phyloP scores from a whole-genome alignment of 2,888 invertebrate species.

The Ennomos erosarius region DNA sequence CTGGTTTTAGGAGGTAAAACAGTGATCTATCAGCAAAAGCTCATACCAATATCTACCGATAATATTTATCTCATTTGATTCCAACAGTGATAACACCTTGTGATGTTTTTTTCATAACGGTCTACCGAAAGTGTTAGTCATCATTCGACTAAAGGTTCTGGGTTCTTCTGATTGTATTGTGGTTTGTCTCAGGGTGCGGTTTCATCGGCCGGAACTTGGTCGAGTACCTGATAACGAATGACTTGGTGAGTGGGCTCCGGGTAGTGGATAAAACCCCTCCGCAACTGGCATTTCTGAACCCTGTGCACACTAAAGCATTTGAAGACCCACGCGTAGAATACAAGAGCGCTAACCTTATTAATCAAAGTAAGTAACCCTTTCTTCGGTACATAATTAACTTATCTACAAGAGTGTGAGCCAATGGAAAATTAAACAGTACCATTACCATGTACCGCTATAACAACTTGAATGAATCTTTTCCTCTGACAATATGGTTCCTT shows the following conservation, averaged over 20 bases:
- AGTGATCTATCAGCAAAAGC: slow-evolving; percentile 11
- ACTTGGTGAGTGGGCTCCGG: slow-evolving; percentile 90
- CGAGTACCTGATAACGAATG: slow-evolving; percentile 91
- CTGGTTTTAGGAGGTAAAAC: slow-evolving; percentile 79
- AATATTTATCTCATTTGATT: slow-evolving; percentile 4
- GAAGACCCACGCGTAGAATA: slow-evolving; percentile 92
- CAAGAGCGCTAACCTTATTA: slow-evolving; percentile 96
- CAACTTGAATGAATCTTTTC: too few relatives aligned
- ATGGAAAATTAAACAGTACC: neutral
- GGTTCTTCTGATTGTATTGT: slow-evolving; percentile 49
- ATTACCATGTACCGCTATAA: too few relatives aligned
- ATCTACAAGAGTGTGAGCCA: neutral
- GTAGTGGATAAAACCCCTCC: slow-evolving; percentile 97
- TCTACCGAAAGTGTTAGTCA: slow-evolving; percentile 73
- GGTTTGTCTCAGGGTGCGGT: slow-evolving; percentile 91
- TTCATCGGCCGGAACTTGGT: slow-evolving; percentile 96
- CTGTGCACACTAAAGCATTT: slow-evolving; percentile 89
- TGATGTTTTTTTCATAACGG: slow-evolving; percentile 63
- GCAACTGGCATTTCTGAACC: slow-evolving; percentile 95
- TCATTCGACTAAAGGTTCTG: slow-evolving; percentile 47
- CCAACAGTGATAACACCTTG: slow-evolving; percentile 12
- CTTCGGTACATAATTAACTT: slow-evolving; percentile 32
- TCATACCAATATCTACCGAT: neutral
- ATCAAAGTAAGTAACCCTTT: slow-evolving; percentile 87
- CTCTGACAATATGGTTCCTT: too few relatives aligned